Base-by-base conservation (phyloP, 2,113 vertebrate genomes). In the Mormyrus iriodes region DNA sequence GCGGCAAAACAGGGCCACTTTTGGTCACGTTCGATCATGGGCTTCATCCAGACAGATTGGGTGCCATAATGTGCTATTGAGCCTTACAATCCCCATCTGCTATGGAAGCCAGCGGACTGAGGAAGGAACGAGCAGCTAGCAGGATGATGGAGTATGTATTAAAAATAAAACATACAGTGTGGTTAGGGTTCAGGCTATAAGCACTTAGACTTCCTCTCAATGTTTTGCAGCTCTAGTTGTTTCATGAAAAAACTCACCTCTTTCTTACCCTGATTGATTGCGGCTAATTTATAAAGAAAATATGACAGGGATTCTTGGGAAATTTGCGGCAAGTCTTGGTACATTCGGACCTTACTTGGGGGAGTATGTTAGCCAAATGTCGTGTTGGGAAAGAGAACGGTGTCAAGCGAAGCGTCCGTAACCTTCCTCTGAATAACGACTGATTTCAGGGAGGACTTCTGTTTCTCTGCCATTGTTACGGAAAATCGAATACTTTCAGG, bases 71-170 rank as follows among this genome's bases (percentile, higher is more conserved):
- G 94, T 93, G 92, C 93, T 92, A 94, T 92, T 92, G 93, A 95
- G 95, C 95, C 94, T 95, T 93, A 93, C 94, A 94, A 94, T 95
- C 94, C 94, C 95, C 95, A 96, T 96, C 95, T 96, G 95, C 94
- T 94, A 90, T 91, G 92, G 92, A 91, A 93, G 90, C 91, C 91
- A 88, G 51, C 90, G 93, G 93, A 93, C 93, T 94, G 90, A 85
- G 87, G 86, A 89, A 85, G 86, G 10, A 79, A 44, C 0, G 48
- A 73, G 7, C 51, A n/a, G 49, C 44, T 53, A 39, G 19, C 49
- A 46, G 88, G 35, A 55, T 89, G 88, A 89, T 89, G 76, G 88
- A 89, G 88, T 89, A 52, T 49, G 73, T 84, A 55, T 83, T 89
- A 89, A 84, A 48, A 35, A 83, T 24, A 53, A 39, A 44, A 76